Conservation (phyloP, 2,888 invertebrate species). For the Cylloceria caligata region DNA sequence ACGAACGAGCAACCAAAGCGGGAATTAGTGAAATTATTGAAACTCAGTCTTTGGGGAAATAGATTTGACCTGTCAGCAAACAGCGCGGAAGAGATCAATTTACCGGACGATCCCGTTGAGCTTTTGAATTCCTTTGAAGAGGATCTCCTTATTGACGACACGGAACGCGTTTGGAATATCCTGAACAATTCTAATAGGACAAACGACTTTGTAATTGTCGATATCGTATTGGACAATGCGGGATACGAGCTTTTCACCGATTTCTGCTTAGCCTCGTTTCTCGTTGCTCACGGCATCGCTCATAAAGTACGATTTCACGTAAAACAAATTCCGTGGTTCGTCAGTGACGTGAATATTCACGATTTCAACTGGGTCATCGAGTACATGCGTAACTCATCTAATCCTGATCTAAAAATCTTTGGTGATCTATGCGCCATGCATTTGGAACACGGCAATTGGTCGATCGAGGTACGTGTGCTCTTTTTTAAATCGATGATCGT, state of each 20-base stretch:
- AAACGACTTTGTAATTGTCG: constrained; percentile 84
- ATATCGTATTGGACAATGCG: constrained; percentile 95
- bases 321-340: constrained; percentile 97
- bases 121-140: constrained; percentile 86
- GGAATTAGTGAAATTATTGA: constrained; percentile 87
- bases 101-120: constrained; percentile 86
- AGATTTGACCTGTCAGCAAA: constrained; percentile 96
- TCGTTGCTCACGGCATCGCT: constrained; percentile 87
- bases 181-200: constrained; percentile 76
- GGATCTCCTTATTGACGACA: constrained; percentile 88
- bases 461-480: constrained; percentile 76
- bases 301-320: constrained; percentile 91
- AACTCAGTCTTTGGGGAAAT: constrained; percentile 96
- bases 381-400: constrained; percentile 80
- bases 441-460: constrained; percentile 85
- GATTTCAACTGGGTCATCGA: constrained; percentile 92
- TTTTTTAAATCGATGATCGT: neutral
- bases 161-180: constrained; percentile 86
- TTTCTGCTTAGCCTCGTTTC: constrained; percentile 93
- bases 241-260: constrained; percentile 97
- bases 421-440: constrained; percentile 88
- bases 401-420: constrained; percentile 82
- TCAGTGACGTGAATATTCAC: constrained; percentile 92
- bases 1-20: constrained; percentile 69
- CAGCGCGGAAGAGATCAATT: constrained; percentile 88